Conservation (phyloP, 1,140 invertebrate species). For the Vanessa atalanta region DNA sequence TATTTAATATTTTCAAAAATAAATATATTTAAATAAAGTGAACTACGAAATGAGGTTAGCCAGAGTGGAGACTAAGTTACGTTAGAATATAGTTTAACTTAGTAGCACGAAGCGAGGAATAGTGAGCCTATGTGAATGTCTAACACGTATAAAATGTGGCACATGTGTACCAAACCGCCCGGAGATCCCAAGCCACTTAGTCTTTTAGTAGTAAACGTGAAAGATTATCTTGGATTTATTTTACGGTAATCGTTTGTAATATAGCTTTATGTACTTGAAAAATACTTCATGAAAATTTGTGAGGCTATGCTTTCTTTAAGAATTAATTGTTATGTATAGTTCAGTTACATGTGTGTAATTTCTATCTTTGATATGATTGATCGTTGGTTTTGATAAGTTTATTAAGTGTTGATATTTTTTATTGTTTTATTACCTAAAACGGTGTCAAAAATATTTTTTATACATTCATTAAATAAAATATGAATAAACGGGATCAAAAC, state of each 20-base stretch:
- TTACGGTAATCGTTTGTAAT: slow-evolving; percentile 15
- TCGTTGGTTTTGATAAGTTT: too few relatives aligned
- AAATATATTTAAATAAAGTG: background rate
- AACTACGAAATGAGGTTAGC: background rate
- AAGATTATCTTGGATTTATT: slow-evolving; percentile 33
- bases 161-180: slow-evolving; percentile 31
- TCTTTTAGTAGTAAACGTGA: slow-evolving; percentile 27
- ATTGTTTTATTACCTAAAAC: too few relatives aligned
- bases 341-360: too few relatives aligned
- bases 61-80: background rate
- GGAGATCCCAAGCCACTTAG: slow-evolving; percentile 27
- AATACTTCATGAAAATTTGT: background rate
- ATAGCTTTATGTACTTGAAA: background rate
- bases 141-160: slow-evolving; percentile 32
- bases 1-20: too few relatives aligned
- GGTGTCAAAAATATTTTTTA: too few relatives aligned
- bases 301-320: too few relatives aligned
- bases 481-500: too few relatives aligned
- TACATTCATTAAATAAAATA: too few relatives aligned
- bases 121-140: slow-evolving; percentile 20
- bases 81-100: slow-evolving; percentile 5
- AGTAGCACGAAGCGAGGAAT: slow-evolving; percentile 7
- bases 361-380: too few relatives aligned
- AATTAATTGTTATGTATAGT: too few relatives aligned
- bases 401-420: too few relatives aligned